Percentiles rank a stretch among this genome's conserved stretches.
phyloP scores from a whole-genome alignment of 2,797 vertebrate species.

The Margarornis squamiger region DNA sequence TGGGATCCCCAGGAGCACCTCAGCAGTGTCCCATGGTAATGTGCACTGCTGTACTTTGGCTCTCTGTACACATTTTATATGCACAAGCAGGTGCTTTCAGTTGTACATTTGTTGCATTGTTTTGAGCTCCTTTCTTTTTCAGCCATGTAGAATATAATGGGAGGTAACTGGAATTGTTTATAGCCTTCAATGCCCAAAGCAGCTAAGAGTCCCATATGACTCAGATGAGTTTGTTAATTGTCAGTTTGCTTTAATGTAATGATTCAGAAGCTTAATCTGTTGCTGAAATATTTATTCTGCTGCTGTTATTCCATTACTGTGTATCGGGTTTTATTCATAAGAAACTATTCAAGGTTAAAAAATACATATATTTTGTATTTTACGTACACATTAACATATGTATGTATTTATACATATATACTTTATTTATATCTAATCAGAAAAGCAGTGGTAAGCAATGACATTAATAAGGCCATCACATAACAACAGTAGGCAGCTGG shows the following conservation, averaged over 20 bases:
- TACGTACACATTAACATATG: background rate
- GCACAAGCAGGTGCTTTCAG: background rate
- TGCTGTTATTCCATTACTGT: background rate
- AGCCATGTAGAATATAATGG: background rate
- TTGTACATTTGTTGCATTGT: background rate
- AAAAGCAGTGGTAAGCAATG: background rate
- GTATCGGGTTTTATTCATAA: background rate
- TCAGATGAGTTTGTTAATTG: slow-evolving; percentile 26
- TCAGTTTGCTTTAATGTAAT: slow-evolving; percentile 22
- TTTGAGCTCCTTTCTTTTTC: background rate
- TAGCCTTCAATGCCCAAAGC: background rate
- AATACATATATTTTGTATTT: background rate
- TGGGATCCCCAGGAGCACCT: background rate
- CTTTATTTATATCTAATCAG: background rate
- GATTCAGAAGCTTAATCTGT: background rate
- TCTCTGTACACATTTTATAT: background rate
- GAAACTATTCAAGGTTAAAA: background rate
- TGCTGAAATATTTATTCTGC: slow-evolving; percentile 21
- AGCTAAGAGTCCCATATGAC: background rate
- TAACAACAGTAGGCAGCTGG: background rate
- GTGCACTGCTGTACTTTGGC: background rate
- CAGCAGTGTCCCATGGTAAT: background rate
- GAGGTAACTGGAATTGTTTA: background rate
- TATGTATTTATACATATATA: background rate
- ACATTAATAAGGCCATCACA: background rate